Conservation (phyloP, 2,888 invertebrate genomes). For the Caenorhabditis sinica region DNA sequence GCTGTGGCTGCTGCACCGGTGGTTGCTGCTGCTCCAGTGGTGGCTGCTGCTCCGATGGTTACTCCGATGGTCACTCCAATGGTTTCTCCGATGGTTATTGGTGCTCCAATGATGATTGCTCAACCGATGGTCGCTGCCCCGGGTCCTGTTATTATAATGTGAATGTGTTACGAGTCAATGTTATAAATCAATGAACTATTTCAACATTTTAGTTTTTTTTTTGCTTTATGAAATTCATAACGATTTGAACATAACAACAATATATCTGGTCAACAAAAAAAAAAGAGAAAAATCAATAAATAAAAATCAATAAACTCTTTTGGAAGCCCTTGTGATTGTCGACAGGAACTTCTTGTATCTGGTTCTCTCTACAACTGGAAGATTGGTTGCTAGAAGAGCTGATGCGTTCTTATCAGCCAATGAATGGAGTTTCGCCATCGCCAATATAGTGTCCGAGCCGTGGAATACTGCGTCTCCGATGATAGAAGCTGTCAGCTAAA, state of each 20-base stretch:
- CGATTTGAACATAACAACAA: slow-evolving; percentile 23
- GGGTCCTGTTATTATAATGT: neutral
- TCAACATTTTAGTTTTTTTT: too few relatives aligned
- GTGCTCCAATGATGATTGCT: neutral
- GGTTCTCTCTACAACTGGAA: slow-evolving; percentile 59
- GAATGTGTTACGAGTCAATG: neutral
- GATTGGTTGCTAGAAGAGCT: slow-evolving; percentile 55
- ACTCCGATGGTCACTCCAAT: slow-evolving; percentile 15
- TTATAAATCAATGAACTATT: slow-evolving; percentile 7
- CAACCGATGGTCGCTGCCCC: slow-evolving; percentile 33
- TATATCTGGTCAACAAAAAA: slow-evolving; percentile 22
- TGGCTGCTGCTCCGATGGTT: slow-evolving; percentile 6
- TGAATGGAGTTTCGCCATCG: slow-evolving; percentile 56
- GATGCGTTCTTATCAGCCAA: slow-evolving; percentile 60
- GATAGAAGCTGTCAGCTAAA: slow-evolving; percentile 59
- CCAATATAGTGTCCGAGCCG: slow-evolving; percentile 49
- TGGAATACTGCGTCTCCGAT: slow-evolving; percentile 62
- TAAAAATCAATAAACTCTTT: slow-evolving; percentile 45
- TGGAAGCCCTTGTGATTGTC: slow-evolving; percentile 57
- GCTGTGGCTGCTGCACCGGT: neutral
- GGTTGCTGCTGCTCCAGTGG: slow-evolving; percentile 22
- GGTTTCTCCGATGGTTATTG: neutral
- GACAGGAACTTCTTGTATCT: slow-evolving; percentile 62
- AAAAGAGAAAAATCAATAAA: slow-evolving; percentile 27
- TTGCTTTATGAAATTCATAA: neutral